Evolutionary conservation across 1,140 invertebrate species (phyloP).

Genomic region (Ooceraea biroi): DNA sequence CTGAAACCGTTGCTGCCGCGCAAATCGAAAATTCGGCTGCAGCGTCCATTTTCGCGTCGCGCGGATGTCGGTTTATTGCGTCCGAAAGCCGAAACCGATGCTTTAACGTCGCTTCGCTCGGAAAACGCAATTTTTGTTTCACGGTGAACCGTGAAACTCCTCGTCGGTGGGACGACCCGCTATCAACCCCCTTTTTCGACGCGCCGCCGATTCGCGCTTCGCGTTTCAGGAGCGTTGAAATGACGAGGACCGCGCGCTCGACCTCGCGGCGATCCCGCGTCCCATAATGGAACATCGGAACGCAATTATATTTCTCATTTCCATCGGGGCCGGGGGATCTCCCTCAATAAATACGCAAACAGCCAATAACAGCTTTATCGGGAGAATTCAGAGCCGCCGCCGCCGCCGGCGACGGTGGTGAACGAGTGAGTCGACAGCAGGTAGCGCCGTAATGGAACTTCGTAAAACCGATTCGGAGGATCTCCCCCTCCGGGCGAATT

Average conservation of each 20-base stretch:
- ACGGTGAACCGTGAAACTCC: background rate
- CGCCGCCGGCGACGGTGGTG: constrained; percentile 9
- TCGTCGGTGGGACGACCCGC: too few species aligned
- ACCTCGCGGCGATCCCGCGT: constrained; percentile 50
- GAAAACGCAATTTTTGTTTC: background rate
- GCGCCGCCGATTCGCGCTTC: constrained; percentile 2
- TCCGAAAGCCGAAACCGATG: background rate
- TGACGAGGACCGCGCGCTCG: constrained; percentile 9
- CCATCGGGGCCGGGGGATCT: constrained; percentile 49
- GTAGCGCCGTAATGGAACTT: constrained; percentile 58
- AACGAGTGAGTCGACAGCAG: constrained; percentile 57
- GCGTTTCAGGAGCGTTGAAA: constrained; percentile 22
- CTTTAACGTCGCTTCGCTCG: background rate
- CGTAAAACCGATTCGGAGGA: constrained; percentile 58
- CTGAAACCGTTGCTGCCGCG: too few species aligned
- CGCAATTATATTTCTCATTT: constrained; percentile 64
- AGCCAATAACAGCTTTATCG: constrained; percentile 63
- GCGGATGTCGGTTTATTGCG: background rate
- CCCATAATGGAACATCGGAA: constrained; percentile 57
- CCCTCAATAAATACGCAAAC: constrained; percentile 62
- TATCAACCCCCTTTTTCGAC: background rate
- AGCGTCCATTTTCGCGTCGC: too few species aligned
- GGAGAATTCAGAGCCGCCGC: constrained; percentile 47
- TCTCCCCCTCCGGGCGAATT: constrained; percentile 48
- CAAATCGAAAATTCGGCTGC: too few species aligned